A percentile compares a stretch with the other conserved stretches of the same genome.
Conservation (phyloP, 2,113 vertebrate genomes). For the Tichodroma muraria region DNA sequence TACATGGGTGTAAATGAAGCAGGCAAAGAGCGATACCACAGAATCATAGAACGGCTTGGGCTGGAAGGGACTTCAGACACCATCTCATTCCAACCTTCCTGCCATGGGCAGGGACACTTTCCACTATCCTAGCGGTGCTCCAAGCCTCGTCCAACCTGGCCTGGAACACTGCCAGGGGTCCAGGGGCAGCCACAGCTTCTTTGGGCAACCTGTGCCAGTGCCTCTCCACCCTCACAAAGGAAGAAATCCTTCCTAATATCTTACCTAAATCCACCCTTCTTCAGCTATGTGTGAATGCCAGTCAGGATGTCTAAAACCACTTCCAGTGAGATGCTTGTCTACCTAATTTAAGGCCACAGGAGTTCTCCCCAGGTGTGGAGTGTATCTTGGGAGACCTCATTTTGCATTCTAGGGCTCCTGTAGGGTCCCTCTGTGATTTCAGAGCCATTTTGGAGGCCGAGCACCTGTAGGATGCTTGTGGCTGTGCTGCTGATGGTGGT, state of each 20-base stretch:
- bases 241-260: not conserved
- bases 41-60: not conserved
- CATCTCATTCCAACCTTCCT: not conserved
- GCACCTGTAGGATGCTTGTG: not conserved
- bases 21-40: not conserved
- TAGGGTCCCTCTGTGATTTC: not conserved
- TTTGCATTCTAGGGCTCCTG: accelerated
- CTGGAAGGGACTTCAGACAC: not conserved
- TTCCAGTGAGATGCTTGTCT: accelerated
- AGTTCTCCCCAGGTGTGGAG: not conserved
- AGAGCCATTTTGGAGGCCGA: not conserved
- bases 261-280: not conserved
- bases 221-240: not conserved
- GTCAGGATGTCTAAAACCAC: not conserved
- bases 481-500: not conserved
- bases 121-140: accelerated
- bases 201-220: not conserved
- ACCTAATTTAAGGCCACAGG: not conserved
- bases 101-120: not conserved
- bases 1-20: accelerated
- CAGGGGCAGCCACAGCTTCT: not conserved
- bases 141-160: accelerated
- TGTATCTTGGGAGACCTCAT: not conserved
- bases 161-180: not conserved
- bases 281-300: not conserved